Conservation (phyloP, 2,113 vertebrate genomes). For the Boulengeromyrus knoepffleri region DNA sequence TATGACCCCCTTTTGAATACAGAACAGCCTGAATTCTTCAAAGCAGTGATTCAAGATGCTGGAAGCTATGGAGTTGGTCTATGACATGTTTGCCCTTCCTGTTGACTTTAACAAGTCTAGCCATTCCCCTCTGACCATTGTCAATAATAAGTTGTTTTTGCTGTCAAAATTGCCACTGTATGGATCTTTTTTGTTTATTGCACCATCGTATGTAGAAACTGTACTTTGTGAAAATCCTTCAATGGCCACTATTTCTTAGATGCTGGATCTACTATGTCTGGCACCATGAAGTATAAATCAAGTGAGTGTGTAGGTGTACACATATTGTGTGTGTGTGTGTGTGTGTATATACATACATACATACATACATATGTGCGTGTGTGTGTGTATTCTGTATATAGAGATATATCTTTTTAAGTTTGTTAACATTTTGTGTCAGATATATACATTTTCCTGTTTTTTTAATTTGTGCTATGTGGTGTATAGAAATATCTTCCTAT, state of each 20-base stretch:
- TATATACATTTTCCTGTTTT: too few species aligned
- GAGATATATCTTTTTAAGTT: too few species aligned
- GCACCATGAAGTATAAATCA: background rate
- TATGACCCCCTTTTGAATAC: background rate
- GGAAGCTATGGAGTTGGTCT: background rate
- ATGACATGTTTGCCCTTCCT: background rate
- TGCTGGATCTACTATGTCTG: background rate
- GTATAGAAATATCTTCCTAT: too few species aligned
- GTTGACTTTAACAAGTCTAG: background rate
- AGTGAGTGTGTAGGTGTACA: background rate
- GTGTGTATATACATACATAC: too few species aligned
- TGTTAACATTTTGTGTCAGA: too few species aligned
- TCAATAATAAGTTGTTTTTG: background rate
- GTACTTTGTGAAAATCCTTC: background rate
- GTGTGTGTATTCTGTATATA: too few species aligned
- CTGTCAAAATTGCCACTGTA: background rate
- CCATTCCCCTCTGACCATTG: background rate
- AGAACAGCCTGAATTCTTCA: background rate
- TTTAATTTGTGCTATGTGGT: too few species aligned
- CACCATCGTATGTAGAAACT: background rate
- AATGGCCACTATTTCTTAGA: background rate
- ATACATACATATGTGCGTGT: too few species aligned
- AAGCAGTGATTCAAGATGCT: background rate
- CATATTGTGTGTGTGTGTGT: too few species aligned
- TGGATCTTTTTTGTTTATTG: background rate